A percentile compares a stretch with the other conserved stretches of the same genome.
Conservation (phyloP, 1,140 invertebrate species). For the Lasioglossum baleicum region DNA sequence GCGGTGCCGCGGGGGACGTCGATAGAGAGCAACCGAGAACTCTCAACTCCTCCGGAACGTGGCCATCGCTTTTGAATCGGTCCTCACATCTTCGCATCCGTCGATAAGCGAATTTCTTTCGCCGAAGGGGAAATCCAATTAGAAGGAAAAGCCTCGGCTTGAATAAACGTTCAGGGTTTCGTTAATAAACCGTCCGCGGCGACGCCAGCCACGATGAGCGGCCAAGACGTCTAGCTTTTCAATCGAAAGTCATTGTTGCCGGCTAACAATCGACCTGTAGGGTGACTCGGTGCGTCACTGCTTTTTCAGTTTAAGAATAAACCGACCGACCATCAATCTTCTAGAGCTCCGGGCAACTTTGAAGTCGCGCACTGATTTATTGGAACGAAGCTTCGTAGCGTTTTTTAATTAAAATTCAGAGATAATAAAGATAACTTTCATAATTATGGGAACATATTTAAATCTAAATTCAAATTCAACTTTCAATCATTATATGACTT, state of each 20-base stretch:
- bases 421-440: too few relatives aligned
- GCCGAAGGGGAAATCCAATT: constrained; percentile 64
- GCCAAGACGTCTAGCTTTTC: background rate
- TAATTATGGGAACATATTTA: too few relatives aligned
- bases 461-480: too few relatives aligned
- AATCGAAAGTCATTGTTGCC: background rate
- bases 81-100: background rate
- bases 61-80: constrained; percentile 3
- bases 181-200: constrained; percentile 4
- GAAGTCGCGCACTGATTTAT: too few relatives aligned
- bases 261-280: too few relatives aligned
- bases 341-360: too few relatives aligned
- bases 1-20: background rate
- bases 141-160: constrained; percentile 61
- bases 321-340: too few relatives aligned
- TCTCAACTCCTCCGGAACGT: background rate
- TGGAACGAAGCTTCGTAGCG: too few relatives aligned
- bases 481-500: too few relatives aligned
- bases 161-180: constrained; percentile 21
- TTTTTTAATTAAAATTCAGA: too few relatives aligned
- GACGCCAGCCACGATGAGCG: background rate
- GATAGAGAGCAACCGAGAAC: constrained; percentile 12
- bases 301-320: too few relatives aligned
- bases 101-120: constrained; percentile 17
- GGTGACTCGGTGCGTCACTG: too few relatives aligned